phyloP scores from a whole-genome alignment of 2,888 invertebrate species.

The Pilophorus perplexus region DNA sequence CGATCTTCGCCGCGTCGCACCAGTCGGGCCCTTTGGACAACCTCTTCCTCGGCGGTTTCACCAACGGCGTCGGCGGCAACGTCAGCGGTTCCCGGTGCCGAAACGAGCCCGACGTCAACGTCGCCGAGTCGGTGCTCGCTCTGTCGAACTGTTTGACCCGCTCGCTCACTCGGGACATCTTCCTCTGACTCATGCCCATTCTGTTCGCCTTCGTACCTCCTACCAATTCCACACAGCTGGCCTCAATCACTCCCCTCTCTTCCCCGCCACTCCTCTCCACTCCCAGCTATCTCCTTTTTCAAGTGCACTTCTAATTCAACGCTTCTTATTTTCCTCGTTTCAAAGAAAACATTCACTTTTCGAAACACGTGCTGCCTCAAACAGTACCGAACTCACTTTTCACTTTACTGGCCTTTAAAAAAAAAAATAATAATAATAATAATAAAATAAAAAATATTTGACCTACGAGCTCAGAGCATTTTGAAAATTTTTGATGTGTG shows the following conservation, averaged over 20 bases:
- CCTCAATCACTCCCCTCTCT: not conserved
- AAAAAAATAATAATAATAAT: too few relatives aligned
- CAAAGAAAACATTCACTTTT: not conserved
- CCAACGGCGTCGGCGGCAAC: not conserved
- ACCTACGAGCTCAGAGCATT: too few relatives aligned
- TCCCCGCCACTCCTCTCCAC: not conserved
- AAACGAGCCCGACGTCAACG: not conserved
- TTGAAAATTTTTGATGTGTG: too few relatives aligned
- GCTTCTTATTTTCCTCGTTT: not conserved
- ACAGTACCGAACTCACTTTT: too few relatives aligned
- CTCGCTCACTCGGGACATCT: conserved; percentile 34
- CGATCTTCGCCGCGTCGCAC: not conserved
- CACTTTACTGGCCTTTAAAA: too few relatives aligned
- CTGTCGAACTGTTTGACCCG: conserved; percentile 36
- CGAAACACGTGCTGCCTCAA: too few relatives aligned
- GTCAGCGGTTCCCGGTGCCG: not conserved
- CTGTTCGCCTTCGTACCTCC: not conserved
- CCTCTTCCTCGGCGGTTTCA: conserved; percentile 2
- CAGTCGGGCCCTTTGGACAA: not conserved
- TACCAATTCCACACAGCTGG: not conserved
- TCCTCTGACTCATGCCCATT: conserved; percentile 17
- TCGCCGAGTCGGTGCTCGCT: not conserved
- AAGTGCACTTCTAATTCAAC: not conserved
- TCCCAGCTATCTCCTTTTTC: not conserved
- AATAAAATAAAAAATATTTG: too few relatives aligned